Evolutionary conservation across 2,888 invertebrate genomes (phyloP), one percentile per base, ranked within the genome.

Genomic region (Malthinus seriepunctatus): DNA sequence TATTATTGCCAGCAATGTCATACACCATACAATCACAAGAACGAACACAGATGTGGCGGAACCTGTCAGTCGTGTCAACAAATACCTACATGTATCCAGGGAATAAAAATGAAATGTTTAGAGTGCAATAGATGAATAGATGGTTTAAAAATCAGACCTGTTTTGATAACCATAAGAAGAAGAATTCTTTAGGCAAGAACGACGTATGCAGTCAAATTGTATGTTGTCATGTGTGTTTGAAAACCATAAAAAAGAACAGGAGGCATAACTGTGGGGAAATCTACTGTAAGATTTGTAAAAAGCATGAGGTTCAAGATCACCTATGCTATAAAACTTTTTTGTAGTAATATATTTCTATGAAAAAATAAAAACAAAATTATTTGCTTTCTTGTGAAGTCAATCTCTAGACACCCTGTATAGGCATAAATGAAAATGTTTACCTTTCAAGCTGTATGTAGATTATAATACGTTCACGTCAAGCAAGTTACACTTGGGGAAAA

Each of bases 1-100:
- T n/a, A 70, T 58, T 69, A 54, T 48, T 71, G 70, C 50, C 65
- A 67, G 46, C 32, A 37, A 31, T 69, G 69, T 51, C 58, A 67
- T 38, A 49, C 56, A 9, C 62, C 66, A 1, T 69, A 59, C 47
- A 37, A 67, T 12, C 8, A 48, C 5, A 64, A 62, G 23, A 12
- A 45, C 48, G 23, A 11, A 54, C 64, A 63, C 52, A 32, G 37
- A 11, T 63, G 61, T 53, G 59, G 38, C 45, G 62, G 31, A 45
- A 34, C 50, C 8, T 62, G 57, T 42, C 42, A 14, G 12, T 39
- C 15, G 7, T 62, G 59, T 47, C 50, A 52, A 33, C 54, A 52
- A 23, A 2, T 54, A 5, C 62, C 62, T 10, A 9, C 51, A 32
- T 67, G 64, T 39, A n/a, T n/a, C n/a, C n/a, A n/a, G n/a, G 33